Conservation (phyloP, 2,888 invertebrate species). For the Rhaphigaster nebulosa region DNA sequence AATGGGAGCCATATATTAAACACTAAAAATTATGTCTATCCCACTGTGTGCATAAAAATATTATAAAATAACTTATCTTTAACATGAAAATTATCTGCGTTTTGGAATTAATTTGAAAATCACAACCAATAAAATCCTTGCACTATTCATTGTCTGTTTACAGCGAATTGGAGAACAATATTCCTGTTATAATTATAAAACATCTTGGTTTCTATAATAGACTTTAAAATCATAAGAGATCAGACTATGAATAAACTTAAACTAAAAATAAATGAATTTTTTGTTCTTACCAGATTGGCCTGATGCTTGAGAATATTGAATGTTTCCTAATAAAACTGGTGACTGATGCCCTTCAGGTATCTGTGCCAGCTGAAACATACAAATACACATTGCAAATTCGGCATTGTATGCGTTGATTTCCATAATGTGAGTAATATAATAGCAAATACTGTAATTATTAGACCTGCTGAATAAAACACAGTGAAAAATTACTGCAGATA, state of each 20-base stretch:
- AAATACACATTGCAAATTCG: background rate
- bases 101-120: too few relatives aligned
- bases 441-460: background rate
- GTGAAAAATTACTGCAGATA: background rate
- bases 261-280: background rate
- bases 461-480: background rate
- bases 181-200: too few relatives aligned
- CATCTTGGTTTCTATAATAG: too few relatives aligned
- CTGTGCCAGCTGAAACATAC: constrained; percentile 79
- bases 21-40: too few relatives aligned
- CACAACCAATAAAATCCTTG: too few relatives aligned
- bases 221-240: background rate
- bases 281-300: constrained; percentile 61
- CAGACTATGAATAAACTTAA: background rate
- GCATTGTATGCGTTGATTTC: background rate
- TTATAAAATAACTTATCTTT: too few relatives aligned
- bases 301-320: constrained; percentile 54
- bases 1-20: too few relatives aligned
- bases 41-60: too few relatives aligned
- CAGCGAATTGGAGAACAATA: too few relatives aligned
- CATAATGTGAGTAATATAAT: background rate
- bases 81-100: too few relatives aligned
- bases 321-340: constrained; percentile 63
- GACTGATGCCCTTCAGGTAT: constrained; percentile 86
- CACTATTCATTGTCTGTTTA: too few relatives aligned